Evolutionary conservation across 1,140 invertebrate genomes (phyloP), one percentile per base, ranked within the genome.

Genomic region (Drosophila neocordata): DNA sequence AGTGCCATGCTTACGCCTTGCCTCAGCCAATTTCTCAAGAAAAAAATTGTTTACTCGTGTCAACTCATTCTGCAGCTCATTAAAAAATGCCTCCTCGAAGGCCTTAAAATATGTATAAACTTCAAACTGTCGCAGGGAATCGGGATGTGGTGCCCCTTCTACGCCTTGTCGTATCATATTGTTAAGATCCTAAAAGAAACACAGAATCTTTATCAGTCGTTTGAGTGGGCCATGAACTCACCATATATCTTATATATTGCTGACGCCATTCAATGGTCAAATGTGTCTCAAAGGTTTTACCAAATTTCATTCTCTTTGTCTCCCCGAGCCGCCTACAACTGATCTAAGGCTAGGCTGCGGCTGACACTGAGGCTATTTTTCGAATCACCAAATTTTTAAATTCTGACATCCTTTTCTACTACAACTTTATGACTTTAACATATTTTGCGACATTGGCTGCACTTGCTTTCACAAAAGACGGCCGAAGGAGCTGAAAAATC

Each of bases 41-140:
- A 97, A 99, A 92, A 99, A 99, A 64, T 97, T 98, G 85, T 98
- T 98, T 13, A 99, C 98, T 93, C 98, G 98, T 52, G 96, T 95
- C 24, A 99, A 92, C 93, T 99, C 97, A 91, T 97, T 96, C 90
- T 98, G 97, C 93, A 96, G 98, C 80, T 96, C 97, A 77, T 95
- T 95, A 83, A 98, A 97, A 92, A 99, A 99, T 62, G 96, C 95
- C 92, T 99, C 98, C 92, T 98, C 97, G 93, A 99, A 99, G 71
- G 96, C 96, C 0, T 96, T 96, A 93, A 96, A 98, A 88, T 98
- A 91, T 27, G 61, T 51, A 11, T 61, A 22, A 2, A 75, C 1
- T 12, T 62, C 20, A 4, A 44, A 52, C 6, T 20, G 18, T 0
- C 31, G 31, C 0, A 37, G 5, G 0, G 18, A 6, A 0, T 65